These are phyloP conservation scores for Melanerpes formicivorus DNA, from an alignment of 2,113 vertebrate genomes.

Conservation along the genomic window DNA sequence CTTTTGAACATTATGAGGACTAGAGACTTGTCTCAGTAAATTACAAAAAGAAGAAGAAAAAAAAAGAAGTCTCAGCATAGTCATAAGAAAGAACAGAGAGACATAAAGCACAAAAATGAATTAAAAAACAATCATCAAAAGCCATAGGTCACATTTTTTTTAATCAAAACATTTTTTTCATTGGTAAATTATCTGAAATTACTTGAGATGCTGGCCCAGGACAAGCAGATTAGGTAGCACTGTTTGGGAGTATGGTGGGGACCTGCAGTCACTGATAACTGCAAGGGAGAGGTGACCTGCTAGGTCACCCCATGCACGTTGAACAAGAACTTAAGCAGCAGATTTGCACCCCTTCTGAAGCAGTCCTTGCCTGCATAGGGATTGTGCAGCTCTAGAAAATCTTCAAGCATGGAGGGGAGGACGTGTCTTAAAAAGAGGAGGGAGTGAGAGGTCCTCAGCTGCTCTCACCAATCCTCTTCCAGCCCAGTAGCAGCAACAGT, in stretches of 20 bases:
- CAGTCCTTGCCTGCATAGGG: background rate
- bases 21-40: background rate
- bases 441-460: background rate
- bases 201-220: background rate
- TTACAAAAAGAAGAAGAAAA: background rate
- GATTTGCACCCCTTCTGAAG: background rate
- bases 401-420: background rate
- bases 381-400: background rate
- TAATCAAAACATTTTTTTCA: background rate
- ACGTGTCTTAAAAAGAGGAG: background rate
- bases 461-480: background rate
- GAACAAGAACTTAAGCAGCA: background rate
- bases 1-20: conserved; percentile 29
- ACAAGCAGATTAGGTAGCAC: background rate
- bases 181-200: background rate
- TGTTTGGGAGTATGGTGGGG: background rate
- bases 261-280: background rate
- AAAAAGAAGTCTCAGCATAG: background rate
- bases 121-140: background rate
- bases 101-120: too few relatives aligned
- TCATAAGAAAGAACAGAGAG: background rate
- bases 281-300: background rate
- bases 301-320: accelerated
- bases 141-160: background rate
- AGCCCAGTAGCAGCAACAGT: background rate